These are phyloP conservation scores for Dolichopus griseipennis DNA, from an alignment of 2,888 invertebrate species.

Conservation along the genomic window DNA sequence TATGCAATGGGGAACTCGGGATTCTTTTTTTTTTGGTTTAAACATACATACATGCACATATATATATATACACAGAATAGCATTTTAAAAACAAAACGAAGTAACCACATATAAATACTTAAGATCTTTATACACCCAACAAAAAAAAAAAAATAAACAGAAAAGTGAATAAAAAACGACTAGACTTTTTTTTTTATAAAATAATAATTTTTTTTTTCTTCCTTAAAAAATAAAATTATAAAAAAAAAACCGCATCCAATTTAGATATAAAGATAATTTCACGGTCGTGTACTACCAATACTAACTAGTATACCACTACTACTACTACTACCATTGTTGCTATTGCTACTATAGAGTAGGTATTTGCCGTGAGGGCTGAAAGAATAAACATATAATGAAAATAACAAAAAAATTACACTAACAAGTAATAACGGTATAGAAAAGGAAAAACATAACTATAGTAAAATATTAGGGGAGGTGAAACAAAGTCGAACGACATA, in stretches of 20 bases:
- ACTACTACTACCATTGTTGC: too few relatives aligned
- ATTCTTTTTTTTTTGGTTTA: not conserved
- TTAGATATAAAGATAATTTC: slow-evolving; percentile 18
- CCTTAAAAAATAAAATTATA: not conserved
- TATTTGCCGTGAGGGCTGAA: not conserved
- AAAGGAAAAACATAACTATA: not conserved
- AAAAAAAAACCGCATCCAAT: slow-evolving; percentile 18
- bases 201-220: too few relatives aligned
- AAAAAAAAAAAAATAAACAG: not conserved
- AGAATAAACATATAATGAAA: not conserved
- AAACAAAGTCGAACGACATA: too few relatives aligned
- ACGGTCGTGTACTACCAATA: slow-evolving; percentile 4
- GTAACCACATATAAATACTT: not conserved
- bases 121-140: not conserved
- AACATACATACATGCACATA: not conserved
- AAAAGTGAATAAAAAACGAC: not conserved
- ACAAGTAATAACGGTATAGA: not conserved
- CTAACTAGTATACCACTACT: too few relatives aligned
- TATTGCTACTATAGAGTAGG: too few relatives aligned
- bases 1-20: not conserved
- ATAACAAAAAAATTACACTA: not conserved
- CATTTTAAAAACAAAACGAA: not conserved
- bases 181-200: not conserved
- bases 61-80: not conserved
- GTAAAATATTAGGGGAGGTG: too few relatives aligned